These are phyloP conservation scores for Pongo pygmaeus DNA, from an alignment of 2,113 vertebrate genomes.

Conservation along the genomic window DNA sequence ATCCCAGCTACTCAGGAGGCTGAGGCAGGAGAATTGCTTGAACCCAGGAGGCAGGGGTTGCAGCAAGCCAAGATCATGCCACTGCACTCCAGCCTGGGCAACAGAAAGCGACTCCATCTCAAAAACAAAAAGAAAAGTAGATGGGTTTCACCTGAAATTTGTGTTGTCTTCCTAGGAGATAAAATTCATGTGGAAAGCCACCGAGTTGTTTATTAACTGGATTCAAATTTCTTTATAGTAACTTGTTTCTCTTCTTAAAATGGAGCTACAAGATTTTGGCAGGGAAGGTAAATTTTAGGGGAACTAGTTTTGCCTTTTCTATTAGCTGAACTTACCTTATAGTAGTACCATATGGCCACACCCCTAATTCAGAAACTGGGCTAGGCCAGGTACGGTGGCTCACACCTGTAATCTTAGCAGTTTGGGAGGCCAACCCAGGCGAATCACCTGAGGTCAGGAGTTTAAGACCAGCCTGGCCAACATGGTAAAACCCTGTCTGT, in stretches of 20 bases:
- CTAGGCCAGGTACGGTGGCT: too few species aligned
- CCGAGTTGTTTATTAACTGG: neutral
- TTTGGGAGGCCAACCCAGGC: too few species aligned
- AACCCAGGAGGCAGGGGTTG: too few species aligned
- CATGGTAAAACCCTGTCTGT: too few species aligned
- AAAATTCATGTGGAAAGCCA: neutral
- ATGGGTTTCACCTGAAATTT: neutral
- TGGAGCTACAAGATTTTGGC: neutral
- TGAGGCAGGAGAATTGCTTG: too few species aligned
- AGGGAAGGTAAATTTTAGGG: neutral
- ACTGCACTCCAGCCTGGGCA: too few species aligned
- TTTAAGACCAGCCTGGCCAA: too few species aligned
- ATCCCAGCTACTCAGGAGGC: too few species aligned
- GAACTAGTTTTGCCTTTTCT: neutral
- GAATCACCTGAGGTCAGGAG: too few species aligned
- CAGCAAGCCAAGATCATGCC: too few species aligned
- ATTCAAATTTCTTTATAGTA: neutral
- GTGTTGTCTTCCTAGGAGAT: neutral
- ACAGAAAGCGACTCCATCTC: too few species aligned
- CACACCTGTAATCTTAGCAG: accelerated
- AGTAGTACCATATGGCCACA: neutral
- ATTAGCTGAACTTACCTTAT: neutral
- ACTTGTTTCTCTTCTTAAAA: neutral
- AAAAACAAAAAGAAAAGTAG: neutral
- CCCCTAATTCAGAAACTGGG: too few species aligned